Evolutionary conservation across 2,113 vertebrate species (phyloP).

Genomic region (Puffinus mauretanicus): DNA sequence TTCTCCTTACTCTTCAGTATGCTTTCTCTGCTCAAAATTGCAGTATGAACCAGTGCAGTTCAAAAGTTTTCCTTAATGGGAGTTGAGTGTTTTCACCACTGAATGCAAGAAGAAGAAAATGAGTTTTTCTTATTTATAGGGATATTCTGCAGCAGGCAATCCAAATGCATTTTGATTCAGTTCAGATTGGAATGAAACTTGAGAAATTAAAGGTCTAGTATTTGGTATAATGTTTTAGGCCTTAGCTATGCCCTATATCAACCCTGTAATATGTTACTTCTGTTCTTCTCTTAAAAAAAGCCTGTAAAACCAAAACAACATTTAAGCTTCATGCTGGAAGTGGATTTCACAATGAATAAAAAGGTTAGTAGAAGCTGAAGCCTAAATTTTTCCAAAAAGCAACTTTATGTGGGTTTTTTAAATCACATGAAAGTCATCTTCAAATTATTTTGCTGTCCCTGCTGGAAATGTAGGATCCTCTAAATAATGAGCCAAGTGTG

Average conservation of each 20-base stretch:
- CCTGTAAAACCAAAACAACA: not conserved
- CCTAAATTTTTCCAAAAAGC: not conserved
- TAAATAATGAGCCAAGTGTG: not conserved
- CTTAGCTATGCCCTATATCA: not conserved
- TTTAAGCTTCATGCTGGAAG: not conserved
- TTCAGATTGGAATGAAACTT: not conserved
- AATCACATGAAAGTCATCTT: not conserved
- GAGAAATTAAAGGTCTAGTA: not conserved
- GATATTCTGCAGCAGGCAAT: not conserved
- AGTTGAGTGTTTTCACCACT: not conserved
- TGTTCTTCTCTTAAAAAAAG: not conserved
- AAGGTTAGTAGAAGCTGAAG: not conserved
- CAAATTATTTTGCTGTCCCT: not conserved
- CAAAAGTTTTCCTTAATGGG: not conserved
- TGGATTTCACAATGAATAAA: not conserved
- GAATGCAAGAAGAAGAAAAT: not conserved
- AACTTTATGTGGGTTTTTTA: not conserved
- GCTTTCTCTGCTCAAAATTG: not conserved
- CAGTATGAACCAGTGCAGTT: not conserved
- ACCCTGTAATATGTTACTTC: not conserved
- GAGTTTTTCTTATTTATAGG: not conserved
- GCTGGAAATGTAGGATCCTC: not conserved
- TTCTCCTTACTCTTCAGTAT: not conserved
- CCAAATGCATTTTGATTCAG: not conserved
- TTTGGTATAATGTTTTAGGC: not conserved